Base-by-base conservation (phyloP, 2,797 vertebrate species). In the Acipenser ruthenus region DNA sequence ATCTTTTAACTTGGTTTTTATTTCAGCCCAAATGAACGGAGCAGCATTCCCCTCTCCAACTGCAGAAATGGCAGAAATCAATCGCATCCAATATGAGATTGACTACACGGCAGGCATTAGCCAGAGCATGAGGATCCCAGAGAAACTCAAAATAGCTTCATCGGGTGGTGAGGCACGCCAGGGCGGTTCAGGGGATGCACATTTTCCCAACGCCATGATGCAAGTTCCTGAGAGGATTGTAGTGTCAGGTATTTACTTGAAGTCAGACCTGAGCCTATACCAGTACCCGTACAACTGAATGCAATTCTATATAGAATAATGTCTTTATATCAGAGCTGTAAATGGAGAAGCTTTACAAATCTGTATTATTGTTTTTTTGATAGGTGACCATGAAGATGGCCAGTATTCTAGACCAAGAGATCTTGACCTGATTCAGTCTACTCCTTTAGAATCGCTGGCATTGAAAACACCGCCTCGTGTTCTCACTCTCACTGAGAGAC, bases 71-170 rank as follows among this genome's bases (percentile, higher is more conserved):
- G 96, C 95, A 0, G 95, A 98, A 83, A 97, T 99, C 3, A 98
- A 89, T 82, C 93, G 96, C 49, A 95, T 98, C 75, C 95, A 98
- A 60, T 99, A 98, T 67, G 94, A 99, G 73, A 90, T 98, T 78
- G 94, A 98, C 8, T 99, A 98, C 87, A 98, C 96, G 0, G 95
- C 98, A 82, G 96, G 95, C 6, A 99, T 99, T 87, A 98, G 93
- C 74, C 96, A 98, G 84, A 90, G 90, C 72, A 99, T 99, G 96
- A 93, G 95, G 70, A 93, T 99, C 73, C 96, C 96, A 0, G 94
- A 98, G 80, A 97, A 94, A 74, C 91, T 99, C 66, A 94, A 95
- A 86, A 90, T 99, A n/a, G 93, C 91, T 63, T 85, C 92, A 60
- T 91, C 83, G 8, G 75, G 75, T 6, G 66, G 82, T 11, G 91